Base-by-base conservation (phyloP, 2,797 vertebrate genomes). In the Capromys pilorides region DNA sequence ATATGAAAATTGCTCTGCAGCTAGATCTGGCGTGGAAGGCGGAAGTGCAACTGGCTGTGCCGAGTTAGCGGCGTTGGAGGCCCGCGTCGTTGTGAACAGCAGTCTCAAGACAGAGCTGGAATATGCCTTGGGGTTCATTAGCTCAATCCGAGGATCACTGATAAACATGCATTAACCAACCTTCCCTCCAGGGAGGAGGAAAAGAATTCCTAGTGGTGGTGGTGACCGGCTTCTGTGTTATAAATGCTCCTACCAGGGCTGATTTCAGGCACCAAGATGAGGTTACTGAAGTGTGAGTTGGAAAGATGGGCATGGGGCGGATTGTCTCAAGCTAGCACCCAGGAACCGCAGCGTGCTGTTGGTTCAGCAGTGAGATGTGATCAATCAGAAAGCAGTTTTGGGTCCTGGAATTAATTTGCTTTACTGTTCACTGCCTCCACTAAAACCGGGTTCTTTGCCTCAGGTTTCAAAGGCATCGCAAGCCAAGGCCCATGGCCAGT, bases 1-100 rank as follows among this genome's bases (percentile, higher is more conserved):
- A 96, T 91, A 95, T 96, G 92, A 95, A 97, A 97, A 95, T 57
- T 97, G 75, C 95, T 75, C 89, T 87, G 49, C 33, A 96, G 94
- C 83, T 94, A 90, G 66, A 95, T 97, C 94, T 98, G 97, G 92
- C 96, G 90, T 78, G 93, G 93, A 96, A 96, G 77, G 51, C 62
- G 0, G 94, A 98, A 92, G n/a, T 61, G 51, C 95, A 89, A 86
- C 82, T 59, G 83, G 45, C 81, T 51, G 41, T 59, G 85, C 67
- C 89, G 95, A 59, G 67, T 54, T 39, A 91, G 5, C 84, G 49
- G 24, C 62, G 31, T 13, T 75, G 41, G 61, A 54, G 19, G 86
- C 77, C 85, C 92, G 85, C 22, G 7, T 71, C 57, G 87, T 71
- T 88, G 18, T 73, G 81, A 39, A 94, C 92, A 97, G 66, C 28